Conservation (phyloP, 2,113 vertebrate genomes). For the Agapornis roseicollis region DNA sequence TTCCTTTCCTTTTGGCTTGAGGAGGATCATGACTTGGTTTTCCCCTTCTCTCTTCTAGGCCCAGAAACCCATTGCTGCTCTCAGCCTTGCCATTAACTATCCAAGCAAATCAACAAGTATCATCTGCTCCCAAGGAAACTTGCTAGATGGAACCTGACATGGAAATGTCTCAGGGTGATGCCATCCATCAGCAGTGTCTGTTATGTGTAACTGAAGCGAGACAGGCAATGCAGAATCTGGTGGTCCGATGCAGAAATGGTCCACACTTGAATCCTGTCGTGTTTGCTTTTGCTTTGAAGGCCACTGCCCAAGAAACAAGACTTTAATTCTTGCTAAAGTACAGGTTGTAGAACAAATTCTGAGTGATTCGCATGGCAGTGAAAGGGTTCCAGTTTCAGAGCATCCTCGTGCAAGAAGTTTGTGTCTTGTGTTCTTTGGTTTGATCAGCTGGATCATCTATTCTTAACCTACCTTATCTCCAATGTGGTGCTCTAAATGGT, state of each 20-base stretch:
- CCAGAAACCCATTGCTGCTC: conserved; percentile 95
- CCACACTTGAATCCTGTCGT: background rate
- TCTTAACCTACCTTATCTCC: too few relatives aligned
- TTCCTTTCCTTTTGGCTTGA: background rate
- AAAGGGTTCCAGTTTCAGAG: background rate
- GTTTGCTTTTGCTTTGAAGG: conserved; percentile 26
- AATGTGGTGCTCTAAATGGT: too few relatives aligned
- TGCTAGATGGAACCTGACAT: background rate
- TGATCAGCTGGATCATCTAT: background rate
- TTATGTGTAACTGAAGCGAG: background rate
- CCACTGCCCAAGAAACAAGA: background rate
- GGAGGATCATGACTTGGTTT: background rate
- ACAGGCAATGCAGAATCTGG: background rate
- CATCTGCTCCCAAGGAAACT: background rate
- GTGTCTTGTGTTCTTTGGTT: background rate
- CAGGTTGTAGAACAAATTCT: background rate
- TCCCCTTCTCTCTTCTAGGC: conserved; percentile 76
- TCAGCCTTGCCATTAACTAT: conserved; percentile 97
- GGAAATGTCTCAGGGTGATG: background rate
- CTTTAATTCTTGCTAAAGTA: background rate
- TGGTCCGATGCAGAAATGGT: background rate
- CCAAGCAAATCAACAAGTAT: conserved; percentile 91
- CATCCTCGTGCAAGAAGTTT: background rate
- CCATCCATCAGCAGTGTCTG: background rate
- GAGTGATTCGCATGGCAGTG: background rate